Evolutionary conservation across 2,797 vertebrate genomes (phyloP), one percentile per base, ranked within the genome.

Genomic region (Sandelia bainsii): DNA sequence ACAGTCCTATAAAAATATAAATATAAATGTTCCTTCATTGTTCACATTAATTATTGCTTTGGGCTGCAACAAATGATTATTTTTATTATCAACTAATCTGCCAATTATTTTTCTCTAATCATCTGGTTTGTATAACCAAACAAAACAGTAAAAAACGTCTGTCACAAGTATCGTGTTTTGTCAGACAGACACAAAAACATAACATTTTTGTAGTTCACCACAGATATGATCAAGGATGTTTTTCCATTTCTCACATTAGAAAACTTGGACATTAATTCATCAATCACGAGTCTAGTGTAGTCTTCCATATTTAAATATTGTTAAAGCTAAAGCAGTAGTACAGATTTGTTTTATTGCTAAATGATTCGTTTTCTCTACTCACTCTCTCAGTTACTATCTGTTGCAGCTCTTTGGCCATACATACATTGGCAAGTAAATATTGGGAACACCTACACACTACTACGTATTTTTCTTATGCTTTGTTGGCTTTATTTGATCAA

Each of bases 351-450:
- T 22, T 16, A 45, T 62, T 17, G 12, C 22, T 42, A 29, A 29
- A 29, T 37, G 0, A 51, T 22, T 29, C 48, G 14, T 17, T 23
- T 34, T 51, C 14, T 52, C 44, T 40, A 19, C 7, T 39, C 25
- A 19, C 42, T 56, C 37, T 50, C 17, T 40, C 17, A 29, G 8
- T 29, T 61, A 46, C 54, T 14, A 52, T 51, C 67, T 64, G 37
- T 54, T 46, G 39, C 50, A 57, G 25, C 51, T 44, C 53, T 37
- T 46, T 32, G 46, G 4, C 5, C 17, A n/a, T 27, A 20, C 34
- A 37, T 12, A 37, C 11, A 37, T 6, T 32, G 29, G 29, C 29
- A 32, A 32, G 29, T 32, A 32, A 6, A 32, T 6, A 6, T 32
- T 32, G 29, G 29, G 7, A 32, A 32, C 32, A 34, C 32, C 32